Conservation (phyloP, 2,888 invertebrate genomes). For the Drosophila putrida region DNA sequence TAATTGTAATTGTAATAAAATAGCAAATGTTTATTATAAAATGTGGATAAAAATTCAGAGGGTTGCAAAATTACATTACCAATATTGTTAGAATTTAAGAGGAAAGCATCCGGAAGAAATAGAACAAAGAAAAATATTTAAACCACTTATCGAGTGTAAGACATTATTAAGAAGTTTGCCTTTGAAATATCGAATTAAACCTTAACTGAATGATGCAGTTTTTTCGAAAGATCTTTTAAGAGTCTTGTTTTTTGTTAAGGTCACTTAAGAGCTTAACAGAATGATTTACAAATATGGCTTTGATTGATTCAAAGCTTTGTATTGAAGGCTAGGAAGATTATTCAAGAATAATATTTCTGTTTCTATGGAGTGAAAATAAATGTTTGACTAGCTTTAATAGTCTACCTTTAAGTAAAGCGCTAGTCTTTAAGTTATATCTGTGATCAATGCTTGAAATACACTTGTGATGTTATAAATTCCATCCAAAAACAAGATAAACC, state of each 20-base stretch:
- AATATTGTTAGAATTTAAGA: constrained; percentile 1
- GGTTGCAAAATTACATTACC: constrained; percentile 25
- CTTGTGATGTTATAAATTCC: neutral
- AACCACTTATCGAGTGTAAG: neutral
- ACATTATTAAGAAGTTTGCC: neutral
- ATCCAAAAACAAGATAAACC: no score
- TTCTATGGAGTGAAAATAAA: no score
- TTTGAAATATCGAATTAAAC: neutral
- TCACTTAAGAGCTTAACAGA: no score
- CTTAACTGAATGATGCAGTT: neutral
- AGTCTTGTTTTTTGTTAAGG: no score
- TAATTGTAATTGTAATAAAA: neutral
- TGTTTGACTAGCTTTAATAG: no score
- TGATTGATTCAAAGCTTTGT: no score
- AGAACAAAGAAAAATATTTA: constrained; percentile 41
- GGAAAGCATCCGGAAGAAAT: constrained; percentile 48
- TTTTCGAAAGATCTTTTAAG: neutral
- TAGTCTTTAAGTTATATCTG: no score
- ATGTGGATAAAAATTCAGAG: neutral
- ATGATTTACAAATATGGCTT: no score
- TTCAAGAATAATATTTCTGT: no score
- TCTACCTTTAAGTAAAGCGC: no score
- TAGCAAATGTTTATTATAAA: neutral
- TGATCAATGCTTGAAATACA: neutral
- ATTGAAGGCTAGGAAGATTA: no score